Conservation (phyloP, 2,797 vertebrate species). For the Cossypha caffra region DNA sequence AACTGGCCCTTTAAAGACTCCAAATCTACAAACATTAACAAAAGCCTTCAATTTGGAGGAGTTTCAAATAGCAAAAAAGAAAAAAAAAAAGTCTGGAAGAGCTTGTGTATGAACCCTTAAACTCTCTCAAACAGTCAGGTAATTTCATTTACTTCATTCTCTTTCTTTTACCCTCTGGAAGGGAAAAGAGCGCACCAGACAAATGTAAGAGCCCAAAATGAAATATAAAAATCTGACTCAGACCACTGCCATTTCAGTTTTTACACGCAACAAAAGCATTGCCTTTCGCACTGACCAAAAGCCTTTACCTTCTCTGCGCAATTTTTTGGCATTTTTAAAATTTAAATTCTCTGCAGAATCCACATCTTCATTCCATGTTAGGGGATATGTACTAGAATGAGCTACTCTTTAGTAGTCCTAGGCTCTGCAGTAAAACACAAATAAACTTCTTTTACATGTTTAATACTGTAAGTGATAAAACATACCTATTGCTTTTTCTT, state of each 20-base stretch:
- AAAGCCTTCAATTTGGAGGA: not conserved
- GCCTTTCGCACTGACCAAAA: not conserved
- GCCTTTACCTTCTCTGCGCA: not conserved
- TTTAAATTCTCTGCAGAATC: not conserved
- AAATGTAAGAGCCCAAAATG: not conserved
- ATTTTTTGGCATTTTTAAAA: not conserved
- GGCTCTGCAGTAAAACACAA: not conserved
- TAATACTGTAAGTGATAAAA: not conserved
- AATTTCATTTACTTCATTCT: not conserved
- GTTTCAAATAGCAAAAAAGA: not conserved
- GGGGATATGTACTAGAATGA: not conserved
- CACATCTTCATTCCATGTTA: not conserved
- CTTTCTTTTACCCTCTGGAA: not conserved
- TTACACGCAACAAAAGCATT: not conserved
- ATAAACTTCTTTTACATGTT: not conserved
- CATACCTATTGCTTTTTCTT: conserved; percentile 91
- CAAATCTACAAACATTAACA: not conserved
- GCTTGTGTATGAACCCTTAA: not conserved
- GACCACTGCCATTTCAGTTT: not conserved
- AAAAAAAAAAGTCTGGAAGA: not conserved
- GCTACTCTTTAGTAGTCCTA: not conserved
- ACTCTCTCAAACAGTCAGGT: not conserved
- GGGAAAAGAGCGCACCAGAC: not conserved
- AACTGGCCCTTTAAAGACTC: not conserved
- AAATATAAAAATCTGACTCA: not conserved